Percentiles rank a stretch among this genome's conserved stretches.
These are phyloP conservation scores for Raja brachyura DNA, from an alignment of 2,113 vertebrate genomes.

Conservation along the genomic window DNA sequence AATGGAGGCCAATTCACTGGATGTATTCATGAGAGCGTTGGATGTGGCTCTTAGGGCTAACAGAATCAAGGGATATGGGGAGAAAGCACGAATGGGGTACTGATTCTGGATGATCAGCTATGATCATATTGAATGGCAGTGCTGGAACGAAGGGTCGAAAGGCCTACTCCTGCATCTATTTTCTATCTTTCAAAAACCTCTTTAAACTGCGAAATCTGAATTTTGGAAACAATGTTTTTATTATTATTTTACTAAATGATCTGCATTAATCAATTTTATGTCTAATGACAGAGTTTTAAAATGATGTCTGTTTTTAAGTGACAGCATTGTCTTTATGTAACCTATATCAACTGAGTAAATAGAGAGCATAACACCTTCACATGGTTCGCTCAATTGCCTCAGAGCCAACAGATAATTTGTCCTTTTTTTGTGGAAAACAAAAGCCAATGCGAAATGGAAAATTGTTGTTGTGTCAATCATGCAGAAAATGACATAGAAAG, in stretches of 20 bases:
- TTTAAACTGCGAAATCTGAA: not conserved
- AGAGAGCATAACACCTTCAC: not conserved
- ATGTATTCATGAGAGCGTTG: no score
- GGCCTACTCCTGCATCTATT: no score
- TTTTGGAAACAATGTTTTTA: not conserved
- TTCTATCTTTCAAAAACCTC: no score
- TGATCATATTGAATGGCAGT: no score
- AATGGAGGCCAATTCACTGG: no score
- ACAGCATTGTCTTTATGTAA: not conserved
- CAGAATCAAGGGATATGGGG: no score
- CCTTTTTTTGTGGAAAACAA: not conserved
- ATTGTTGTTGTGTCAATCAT: not conserved
- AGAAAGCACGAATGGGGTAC: no score
- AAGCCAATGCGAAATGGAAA: not conserved
- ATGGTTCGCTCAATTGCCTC: constrained; percentile 8
- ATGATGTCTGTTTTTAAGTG: not conserved
- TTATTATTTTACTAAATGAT: not conserved
- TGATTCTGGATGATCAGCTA: no score
- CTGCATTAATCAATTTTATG: not conserved
- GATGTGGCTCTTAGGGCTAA: no score
- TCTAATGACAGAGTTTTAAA: not conserved
- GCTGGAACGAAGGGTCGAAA: no score
- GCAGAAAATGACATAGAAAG: not conserved
- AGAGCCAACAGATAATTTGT: not conserved
- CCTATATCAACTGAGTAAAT: not conserved